Conservation (phyloP, 23 tunicate species). For the Phallusia fumigata region DNA sequence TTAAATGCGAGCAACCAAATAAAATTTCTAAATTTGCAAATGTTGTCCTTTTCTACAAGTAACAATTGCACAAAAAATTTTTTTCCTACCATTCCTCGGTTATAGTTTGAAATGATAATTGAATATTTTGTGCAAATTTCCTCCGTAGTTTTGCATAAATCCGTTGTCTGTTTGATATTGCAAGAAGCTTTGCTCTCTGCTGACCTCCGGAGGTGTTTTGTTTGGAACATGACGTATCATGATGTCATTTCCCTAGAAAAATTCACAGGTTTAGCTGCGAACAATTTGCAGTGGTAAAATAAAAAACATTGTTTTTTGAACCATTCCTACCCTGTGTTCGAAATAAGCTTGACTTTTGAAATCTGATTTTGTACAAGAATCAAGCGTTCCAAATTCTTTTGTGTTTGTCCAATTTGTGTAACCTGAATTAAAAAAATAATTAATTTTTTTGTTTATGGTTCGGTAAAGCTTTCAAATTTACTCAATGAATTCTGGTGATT, state of each 20-base stretch:
- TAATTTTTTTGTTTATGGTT: not conserved
- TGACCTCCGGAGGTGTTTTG: not conserved
- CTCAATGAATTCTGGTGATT: not conserved
- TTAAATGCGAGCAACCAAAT: too few species aligned
- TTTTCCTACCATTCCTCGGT: not conserved
- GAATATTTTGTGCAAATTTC: not conserved
- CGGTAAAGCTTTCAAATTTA: not conserved
- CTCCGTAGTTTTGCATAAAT: not conserved
- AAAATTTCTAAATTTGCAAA: too few species aligned
- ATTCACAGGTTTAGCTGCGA: not conserved
- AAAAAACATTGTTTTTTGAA: not conserved
- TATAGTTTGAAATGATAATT: not conserved
- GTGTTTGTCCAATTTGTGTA: not conserved
- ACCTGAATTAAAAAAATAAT: not conserved
- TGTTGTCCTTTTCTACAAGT: too few species aligned
- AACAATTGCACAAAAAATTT: not conserved
- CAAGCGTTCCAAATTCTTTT: not conserved
- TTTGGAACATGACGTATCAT: slow-evolving; percentile 21
- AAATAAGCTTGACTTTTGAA: not conserved
- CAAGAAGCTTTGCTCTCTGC: not conserved
- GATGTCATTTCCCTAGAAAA: not conserved
- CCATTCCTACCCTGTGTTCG: not conserved
- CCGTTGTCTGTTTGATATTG: slow-evolving; percentile 8
- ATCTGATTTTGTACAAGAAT: not conserved
- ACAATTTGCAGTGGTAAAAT: too few species aligned